These are phyloP conservation scores for Nephrotoma guestfalica DNA, from an alignment of 2,888 invertebrate species.

Conservation along the genomic window DNA sequence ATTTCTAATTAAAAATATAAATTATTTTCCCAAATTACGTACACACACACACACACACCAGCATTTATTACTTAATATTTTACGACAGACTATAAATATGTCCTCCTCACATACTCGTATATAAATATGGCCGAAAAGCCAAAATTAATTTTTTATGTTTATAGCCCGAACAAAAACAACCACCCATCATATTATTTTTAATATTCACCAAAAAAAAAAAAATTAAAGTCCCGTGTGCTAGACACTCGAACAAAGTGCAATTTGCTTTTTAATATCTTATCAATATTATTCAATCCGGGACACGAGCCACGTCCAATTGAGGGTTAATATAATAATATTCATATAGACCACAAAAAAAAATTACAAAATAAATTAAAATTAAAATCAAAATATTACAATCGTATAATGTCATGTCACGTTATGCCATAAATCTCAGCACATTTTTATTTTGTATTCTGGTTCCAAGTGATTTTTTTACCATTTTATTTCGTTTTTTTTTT, in stretches of 20 bases:
- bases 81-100: neutral
- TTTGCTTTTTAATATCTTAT: neutral
- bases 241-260: neutral
- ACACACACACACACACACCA: neutral
- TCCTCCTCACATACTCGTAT: neutral
- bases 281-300: neutral
- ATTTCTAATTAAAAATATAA: neutral
- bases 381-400: constrained; percentile 1
- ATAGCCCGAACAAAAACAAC: neutral
- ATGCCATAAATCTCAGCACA: constrained; percentile 2
- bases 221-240: too few species aligned
- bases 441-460: neutral
- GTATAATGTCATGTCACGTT: constrained; percentile 1
- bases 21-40: neutral
- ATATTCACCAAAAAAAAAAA: neutral
- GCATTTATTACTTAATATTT: neutral
- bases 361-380: neutral
- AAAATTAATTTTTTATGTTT: neutral
- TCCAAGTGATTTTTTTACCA: neutral
- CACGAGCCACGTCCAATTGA: neutral
- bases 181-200: neutral
- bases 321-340: neutral
- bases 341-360: neutral
- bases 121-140: neutral
- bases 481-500: neutral